phyloP scores from a whole-genome alignment of 2,797 vertebrate genomes.

The Eptatretus atami region DNA sequence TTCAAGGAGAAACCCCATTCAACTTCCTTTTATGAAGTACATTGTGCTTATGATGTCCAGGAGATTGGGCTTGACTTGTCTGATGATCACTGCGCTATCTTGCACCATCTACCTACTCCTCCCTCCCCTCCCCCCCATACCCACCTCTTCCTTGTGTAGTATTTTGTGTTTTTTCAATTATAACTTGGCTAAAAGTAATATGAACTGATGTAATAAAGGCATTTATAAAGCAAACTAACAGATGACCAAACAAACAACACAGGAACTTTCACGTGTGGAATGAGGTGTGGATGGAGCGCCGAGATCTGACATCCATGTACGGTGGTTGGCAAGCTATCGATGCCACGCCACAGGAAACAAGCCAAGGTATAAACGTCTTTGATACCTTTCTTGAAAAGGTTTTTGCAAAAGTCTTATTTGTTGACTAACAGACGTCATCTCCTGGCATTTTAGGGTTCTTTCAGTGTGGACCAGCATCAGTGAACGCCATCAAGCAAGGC shows the following conservation, averaged over 20 bases:
- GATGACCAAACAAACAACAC: background rate
- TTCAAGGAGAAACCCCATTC: no score
- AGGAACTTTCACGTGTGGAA: constrained; percentile 4
- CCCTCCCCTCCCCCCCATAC: no score
- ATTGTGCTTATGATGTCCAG: no score
- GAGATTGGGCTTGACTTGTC: no score
- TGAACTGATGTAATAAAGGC: no score
- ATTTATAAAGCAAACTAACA: no score
- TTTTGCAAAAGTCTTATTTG: background rate
- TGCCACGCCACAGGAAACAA: background rate
- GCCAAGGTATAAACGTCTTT: background rate
- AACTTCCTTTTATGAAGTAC: no score
- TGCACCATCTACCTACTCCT: no score
- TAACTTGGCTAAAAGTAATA: no score
- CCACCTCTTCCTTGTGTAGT: no score
- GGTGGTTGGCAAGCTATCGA: background rate
- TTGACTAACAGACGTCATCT: background rate
- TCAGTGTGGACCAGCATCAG: constrained; percentile 5
- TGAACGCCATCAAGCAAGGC: background rate
- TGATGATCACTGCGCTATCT: no score
- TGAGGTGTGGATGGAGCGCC: constrained; percentile 1
- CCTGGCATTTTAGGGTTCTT: background rate
- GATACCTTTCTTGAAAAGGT: background rate
- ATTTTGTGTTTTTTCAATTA: no score
- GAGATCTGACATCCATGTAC: background rate